Conservation (phyloP, 2,888 invertebrate species). For the Cephalotes varians region DNA sequence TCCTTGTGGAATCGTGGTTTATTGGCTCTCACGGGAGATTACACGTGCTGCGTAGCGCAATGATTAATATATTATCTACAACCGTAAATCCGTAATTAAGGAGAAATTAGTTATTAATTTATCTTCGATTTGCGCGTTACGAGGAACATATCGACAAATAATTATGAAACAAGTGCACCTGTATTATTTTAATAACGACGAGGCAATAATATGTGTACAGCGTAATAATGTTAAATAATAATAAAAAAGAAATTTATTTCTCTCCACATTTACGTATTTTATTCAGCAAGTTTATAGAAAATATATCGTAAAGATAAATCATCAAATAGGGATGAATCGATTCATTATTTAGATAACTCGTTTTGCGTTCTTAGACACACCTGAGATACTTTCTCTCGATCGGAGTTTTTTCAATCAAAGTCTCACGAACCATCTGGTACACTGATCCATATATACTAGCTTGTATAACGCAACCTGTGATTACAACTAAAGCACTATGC, state of each 20-base stretch:
- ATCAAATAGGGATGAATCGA: background rate
- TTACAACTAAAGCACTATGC: background rate
- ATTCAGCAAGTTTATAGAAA: background rate
- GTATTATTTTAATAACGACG: background rate
- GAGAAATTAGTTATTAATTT: slow-evolving; percentile 17
- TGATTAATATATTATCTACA: slow-evolving; percentile 5
- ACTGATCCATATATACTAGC: no score
- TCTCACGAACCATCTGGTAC: background rate
- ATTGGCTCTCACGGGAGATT: slow-evolving; percentile 8
- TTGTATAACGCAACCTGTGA: background rate
- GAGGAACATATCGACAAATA: background rate
- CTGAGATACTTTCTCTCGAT: background rate
- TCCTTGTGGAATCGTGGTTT: slow-evolving; percentile 46
- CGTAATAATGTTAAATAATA: background rate
- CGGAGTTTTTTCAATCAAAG: slow-evolving; percentile 3
- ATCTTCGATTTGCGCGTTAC: background rate
- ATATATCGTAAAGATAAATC: slow-evolving; percentile 11
- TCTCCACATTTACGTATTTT: background rate
- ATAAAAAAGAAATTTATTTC: background rate
- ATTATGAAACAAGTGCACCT: background rate
- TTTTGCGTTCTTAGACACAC: slow-evolving; percentile 8
- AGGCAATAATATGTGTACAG: background rate
- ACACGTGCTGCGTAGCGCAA: background rate
- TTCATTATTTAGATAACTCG: slow-evolving; percentile 8
- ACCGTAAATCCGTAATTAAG: background rate